Evolutionary conservation across 2,113 vertebrate species (phyloP), one percentile per base, ranked within the genome.

Genomic region (Columbina picui): DNA sequence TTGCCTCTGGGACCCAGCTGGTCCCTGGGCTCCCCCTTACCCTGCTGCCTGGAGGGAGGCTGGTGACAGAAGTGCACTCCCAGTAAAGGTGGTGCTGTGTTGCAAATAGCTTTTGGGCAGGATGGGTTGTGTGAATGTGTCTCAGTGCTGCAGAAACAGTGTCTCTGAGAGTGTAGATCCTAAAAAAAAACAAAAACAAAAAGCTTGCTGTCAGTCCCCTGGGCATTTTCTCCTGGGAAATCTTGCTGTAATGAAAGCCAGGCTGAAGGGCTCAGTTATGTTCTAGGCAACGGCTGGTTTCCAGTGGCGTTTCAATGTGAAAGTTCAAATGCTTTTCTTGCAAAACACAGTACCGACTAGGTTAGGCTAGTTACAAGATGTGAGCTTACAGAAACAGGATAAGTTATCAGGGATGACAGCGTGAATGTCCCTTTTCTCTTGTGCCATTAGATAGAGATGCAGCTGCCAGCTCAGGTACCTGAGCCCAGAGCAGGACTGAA

Each of bases 391-490:
- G 95, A 94, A 97, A 97, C 52, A 93, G 73, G 87, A 96, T 96
- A 94, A 56, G 89, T 79, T 93, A 92, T 81, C 43, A 79, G 92
- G 94, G 95, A 91, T 10, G 43, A 79, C 85, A 80, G 71, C 15
- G 23, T 87, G 84, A 96, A 86, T 78, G 88, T 96, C 79, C 93
- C 86, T 70, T 90, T 65, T 97, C 89, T 88, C 90, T 80, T 0
- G 2, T 61, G 84, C 84, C 75, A 87, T 97, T 88, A 96, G 78
- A 96, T 80, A 91, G 43, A 86, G 87, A 68, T 60, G 71, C 82
- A 90, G 96, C 78, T 94, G 95, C 84, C 89, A 96, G 78, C 80
- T 93, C 91, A 96, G 93, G 94, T 94, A 84, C 89, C 85, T 50
- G 69, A 77, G 80, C 84, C 43, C 76, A 53, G 73, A 95, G 74